Evolutionary conservation across 2,888 invertebrate species (phyloP), one percentile per base, ranked within the genome.

Genomic region (Caenorhabditis angaria): DNA sequence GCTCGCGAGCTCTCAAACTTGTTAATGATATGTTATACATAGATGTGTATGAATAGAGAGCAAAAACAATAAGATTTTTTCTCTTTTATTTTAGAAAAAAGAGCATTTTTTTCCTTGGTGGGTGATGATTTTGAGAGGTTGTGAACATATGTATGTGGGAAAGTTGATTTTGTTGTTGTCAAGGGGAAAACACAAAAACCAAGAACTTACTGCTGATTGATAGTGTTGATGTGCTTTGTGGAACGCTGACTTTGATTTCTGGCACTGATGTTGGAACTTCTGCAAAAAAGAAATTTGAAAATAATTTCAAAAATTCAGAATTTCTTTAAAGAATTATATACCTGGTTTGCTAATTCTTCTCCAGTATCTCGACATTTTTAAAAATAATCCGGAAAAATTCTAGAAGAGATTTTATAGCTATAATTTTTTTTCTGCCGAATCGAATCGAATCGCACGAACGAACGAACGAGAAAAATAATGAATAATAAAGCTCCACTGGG

Each of bases 251-350:
- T 55, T 74, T 70, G 61, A 78, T 78, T 59, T 78, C 76, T 18
- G 78, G 78, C 14, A 78, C 73, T 25, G 71, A 60, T 22, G 78
- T 78, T 47, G 78, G 78, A 41, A 78, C 78, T 59, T 76, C 78
- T 78, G 73, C 56, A 78, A 76, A 41, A 18, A 24, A 20, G 20
- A 57, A 10, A 32, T 4, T 27, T 8, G 12, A 28, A 10, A 18
- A 55, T 28, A 55, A 55, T 55, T 20, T n/a, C n/a, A 20, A 50
- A 12, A 8, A 50, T 12, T 8, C 6, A 50, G 22, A 8, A 50
- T 12, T 12, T 12, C 10, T 20, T 12, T n/a, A 50, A 50, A n/a
- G 50, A 3, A 53, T 24, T 24, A 5, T 24, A 32, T 22, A 71
- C 71, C 71, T 71, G 71, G 71, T 61, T 71, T 71, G 56, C 71